phyloP scores from a whole-genome alignment of 92 coral and sea anemone species.

The Phymanthus crucifer region DNA sequence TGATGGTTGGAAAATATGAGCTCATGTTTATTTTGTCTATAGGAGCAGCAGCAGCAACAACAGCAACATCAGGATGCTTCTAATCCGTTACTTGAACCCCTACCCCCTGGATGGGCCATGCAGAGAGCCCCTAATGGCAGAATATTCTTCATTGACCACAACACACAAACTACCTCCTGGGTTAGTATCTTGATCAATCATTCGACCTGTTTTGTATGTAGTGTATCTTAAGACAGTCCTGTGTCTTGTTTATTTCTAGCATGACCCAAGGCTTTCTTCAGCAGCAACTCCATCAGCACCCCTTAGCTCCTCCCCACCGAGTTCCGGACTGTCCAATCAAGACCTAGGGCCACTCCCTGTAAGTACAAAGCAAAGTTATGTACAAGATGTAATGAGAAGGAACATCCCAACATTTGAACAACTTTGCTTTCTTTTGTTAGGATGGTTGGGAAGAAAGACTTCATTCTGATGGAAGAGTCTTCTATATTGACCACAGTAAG shows the following conservation, averaged over 20 bases:
- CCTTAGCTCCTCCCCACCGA: slow-evolving; percentile 33
- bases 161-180: slow-evolving; percentile 87
- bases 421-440: slow-evolving; percentile 24
- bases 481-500: slow-evolving; percentile 93
- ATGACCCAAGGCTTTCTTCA: slow-evolving; percentile 76
- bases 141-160: slow-evolving; percentile 89
- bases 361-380: slow-evolving; percentile 10
- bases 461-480: slow-evolving; percentile 83
- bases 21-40: neutral
- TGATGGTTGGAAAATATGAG: neutral
- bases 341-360: slow-evolving; percentile 95
- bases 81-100: slow-evolving; percentile 64
- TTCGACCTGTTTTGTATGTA: neutral
- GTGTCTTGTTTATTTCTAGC: slow-evolving; percentile 37
- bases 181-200: slow-evolving; percentile 43
- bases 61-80: slow-evolving; percentile 30
- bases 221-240: neutral
- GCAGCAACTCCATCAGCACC: slow-evolving; percentile 41
- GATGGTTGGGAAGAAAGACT: slow-evolving; percentile 98
- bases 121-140: slow-evolving; percentile 87
- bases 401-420: neutral
- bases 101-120: slow-evolving; percentile 99
- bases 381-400: neutral
- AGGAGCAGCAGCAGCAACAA: no score
- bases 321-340: slow-evolving; percentile 16